Evolutionary conservation across 2,888 invertebrate species (phyloP), one percentile per base, ranked within the genome.

Genomic region (Rhopalosiphum nymphaeae): DNA sequence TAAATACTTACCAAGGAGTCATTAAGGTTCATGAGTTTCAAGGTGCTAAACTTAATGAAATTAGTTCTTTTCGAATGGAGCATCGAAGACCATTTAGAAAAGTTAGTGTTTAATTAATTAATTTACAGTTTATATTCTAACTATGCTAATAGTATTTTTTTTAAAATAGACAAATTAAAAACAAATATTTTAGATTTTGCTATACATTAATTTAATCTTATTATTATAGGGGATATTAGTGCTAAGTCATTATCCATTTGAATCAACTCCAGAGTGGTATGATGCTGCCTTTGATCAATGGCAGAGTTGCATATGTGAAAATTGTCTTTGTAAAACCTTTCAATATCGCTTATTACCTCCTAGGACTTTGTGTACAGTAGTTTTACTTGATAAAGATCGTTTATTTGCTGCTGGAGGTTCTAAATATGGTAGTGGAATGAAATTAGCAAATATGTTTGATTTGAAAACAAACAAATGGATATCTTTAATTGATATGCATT

Each of bases 1-100:
- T 93, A 36, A 93, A 93, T 89, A 93, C 92, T 56, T 93, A 93
- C n/a, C 92, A 93, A 93, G 92, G 92, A 56, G n/a, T 93, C 21
- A 89, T 78, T 25, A 89, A 89, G 25, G n/a, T 89, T 78, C 78
- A 93, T 93, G 92, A 89, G 53, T 93, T 78, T 56, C 92, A 78
- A 89, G 92, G 92, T 44, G 88, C 92, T 56, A 93, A 44, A 89
- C 78, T 89, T 53, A 93, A 93, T 89, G 78, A 78, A 44, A 29
- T 93, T n/a, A 93, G 78, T 88, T 93, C 92, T 93, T 93, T 93
- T 56, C 49, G 92, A 78, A 93, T 78, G 92, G 92, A 93, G 56
- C 89, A 93, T 89, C 67, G 92, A 44, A 93, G 78, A 78, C 92
- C 92, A 89, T 93, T 93, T 89, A 93, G 78, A 89, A 93, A 93